Evolutionary conservation across 1,140 invertebrate genomes (phyloP).

Genomic region (Platorchestia sp.): DNA sequence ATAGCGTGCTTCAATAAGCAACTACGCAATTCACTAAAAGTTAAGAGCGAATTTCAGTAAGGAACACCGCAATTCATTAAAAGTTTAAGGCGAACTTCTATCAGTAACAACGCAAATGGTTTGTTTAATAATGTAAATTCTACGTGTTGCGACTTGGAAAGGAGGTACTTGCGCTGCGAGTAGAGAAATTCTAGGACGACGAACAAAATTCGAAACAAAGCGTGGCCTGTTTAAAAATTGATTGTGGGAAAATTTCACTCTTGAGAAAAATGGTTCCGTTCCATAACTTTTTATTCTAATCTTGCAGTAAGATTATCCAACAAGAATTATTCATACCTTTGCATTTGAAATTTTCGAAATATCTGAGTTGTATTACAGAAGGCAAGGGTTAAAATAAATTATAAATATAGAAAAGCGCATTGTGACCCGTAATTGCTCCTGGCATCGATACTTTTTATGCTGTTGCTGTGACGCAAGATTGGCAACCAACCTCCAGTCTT

Average conservation of each 20-base stretch:
- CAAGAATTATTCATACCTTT: too few species aligned
- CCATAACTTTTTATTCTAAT: too few species aligned
- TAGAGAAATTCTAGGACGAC: neutral
- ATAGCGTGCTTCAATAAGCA: neutral
- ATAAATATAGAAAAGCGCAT: neutral
- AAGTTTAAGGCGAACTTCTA: neutral
- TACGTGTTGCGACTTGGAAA: neutral
- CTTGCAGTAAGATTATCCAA: too few species aligned
- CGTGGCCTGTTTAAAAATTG: neutral
- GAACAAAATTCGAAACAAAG: neutral
- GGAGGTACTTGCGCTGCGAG: neutral
- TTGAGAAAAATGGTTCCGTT: neutral
- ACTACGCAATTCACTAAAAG: too few species aligned
- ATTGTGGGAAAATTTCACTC: too few species aligned
- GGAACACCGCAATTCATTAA: neutral
- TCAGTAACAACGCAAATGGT: neutral
- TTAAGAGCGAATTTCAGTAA: too few species aligned
- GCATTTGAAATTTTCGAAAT: neutral
- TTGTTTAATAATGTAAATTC: neutral
- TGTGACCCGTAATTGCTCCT: neutral
- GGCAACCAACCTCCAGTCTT: neutral
- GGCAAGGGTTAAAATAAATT: too few species aligned
- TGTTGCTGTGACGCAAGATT: neutral
- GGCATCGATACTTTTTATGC: neutral
- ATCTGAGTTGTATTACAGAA: neutral